phyloP scores from a whole-genome alignment of 1,140 invertebrate genomes.

The Drosophila busckii region DNA sequence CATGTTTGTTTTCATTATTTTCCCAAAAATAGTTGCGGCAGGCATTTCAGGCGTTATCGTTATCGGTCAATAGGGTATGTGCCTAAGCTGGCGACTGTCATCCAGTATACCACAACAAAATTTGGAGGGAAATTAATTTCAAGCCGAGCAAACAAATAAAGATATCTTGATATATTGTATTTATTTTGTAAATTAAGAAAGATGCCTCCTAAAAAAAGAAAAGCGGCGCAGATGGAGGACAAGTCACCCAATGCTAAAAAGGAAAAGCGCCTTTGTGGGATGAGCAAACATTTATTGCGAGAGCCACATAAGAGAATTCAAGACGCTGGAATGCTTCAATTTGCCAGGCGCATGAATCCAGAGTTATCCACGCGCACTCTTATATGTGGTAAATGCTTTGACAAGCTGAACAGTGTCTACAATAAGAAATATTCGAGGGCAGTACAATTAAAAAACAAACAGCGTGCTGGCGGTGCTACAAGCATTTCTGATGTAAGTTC shows the following conservation, averaged over 20 bases:
- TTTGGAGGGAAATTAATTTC: too few relatives aligned
- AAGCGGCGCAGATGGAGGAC: too few relatives aligned
- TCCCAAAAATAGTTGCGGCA: too few relatives aligned
- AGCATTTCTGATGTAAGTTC: conserved; percentile 35
- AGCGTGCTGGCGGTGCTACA: background rate
- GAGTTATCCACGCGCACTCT: conserved; percentile 14
- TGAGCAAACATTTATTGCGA: conserved; percentile 19
- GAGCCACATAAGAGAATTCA: conserved; percentile 7
- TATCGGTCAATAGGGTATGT: too few relatives aligned
- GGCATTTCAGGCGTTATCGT: too few relatives aligned
- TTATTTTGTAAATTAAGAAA: background rate
- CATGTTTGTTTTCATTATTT: too few relatives aligned
- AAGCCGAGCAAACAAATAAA: too few relatives aligned
- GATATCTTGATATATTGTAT: background rate
- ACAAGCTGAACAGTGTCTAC: conserved; percentile 10
- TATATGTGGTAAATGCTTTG: conserved; percentile 20
- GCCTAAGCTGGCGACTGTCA: too few relatives aligned
- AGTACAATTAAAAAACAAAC: background rate
- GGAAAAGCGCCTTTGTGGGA: conserved; percentile 19
- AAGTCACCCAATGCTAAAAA: too few relatives aligned
- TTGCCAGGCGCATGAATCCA: conserved; percentile 16
- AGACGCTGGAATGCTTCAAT: conserved; percentile 13
- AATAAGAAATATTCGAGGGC: conserved; percentile 12
- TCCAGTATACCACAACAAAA: too few relatives aligned
- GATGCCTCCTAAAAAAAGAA: too few relatives aligned